phyloP scores from a whole-genome alignment of 2,797 vertebrate genomes.

The Malacoctenus gilli region DNA sequence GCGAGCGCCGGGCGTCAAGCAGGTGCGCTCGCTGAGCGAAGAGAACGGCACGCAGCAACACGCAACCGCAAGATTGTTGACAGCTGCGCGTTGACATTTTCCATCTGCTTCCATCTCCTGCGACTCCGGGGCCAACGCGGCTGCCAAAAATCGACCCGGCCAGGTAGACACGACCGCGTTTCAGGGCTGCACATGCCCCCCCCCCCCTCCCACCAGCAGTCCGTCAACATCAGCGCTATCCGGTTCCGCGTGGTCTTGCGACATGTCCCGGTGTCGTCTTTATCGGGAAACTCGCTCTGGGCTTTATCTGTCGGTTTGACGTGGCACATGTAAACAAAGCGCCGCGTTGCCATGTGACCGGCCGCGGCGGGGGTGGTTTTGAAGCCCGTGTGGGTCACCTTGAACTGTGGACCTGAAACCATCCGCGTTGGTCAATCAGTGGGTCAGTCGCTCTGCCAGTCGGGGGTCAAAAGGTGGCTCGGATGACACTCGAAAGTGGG shows the following conservation, averaged over 20 bases:
- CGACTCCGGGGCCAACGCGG: not conserved
- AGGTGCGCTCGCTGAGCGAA: slow-evolving; percentile 1
- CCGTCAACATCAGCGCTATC: no score
- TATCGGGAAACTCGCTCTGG: not conserved
- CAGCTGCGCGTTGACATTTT: slow-evolving; percentile 11
- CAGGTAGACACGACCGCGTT: not conserved
- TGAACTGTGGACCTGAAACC: slow-evolving; percentile 1
- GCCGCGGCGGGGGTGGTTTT: not conserved
- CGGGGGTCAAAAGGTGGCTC: no score
- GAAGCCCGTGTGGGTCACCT: slow-evolving; percentile 9
- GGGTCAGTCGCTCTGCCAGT: no score
- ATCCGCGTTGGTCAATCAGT: no score
- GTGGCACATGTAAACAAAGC: not conserved
- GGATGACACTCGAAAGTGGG: no score
- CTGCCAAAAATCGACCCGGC: not conserved
- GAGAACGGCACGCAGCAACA: slow-evolving; percentile 7
- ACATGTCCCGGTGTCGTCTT: not conserved
- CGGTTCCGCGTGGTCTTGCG: no score
- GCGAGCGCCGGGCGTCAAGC: no score
- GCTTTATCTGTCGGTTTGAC: slow-evolving; percentile 1
- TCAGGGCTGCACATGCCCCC: not conserved
- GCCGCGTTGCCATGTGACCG: slow-evolving; percentile 1
- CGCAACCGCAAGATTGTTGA: no score
- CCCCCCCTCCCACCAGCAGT: no score
- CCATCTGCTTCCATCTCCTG: slow-evolving; percentile 9